A percentile compares a stretch with the other conserved stretches of the same genome.
phyloP scores from a whole-genome alignment of 1,140 invertebrate species.

The Amphibalanus amphitrite region DNA sequence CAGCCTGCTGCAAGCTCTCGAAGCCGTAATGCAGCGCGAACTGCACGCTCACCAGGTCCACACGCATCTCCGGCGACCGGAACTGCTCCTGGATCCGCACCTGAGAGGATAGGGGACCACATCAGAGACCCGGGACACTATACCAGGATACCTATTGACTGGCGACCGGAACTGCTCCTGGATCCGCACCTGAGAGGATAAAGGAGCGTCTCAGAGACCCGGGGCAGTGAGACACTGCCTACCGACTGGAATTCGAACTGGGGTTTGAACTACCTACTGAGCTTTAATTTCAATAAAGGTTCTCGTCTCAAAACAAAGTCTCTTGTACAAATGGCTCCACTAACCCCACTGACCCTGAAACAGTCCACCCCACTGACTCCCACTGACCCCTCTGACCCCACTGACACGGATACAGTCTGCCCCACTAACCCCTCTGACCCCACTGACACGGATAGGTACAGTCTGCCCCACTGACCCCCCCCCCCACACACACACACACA shows the following conservation, averaged over 20 bases:
- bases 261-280: too few species aligned
- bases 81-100: slow-evolving; percentile 47
- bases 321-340: too few species aligned
- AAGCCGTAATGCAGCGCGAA: slow-evolving; percentile 97
- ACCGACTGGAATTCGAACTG: neutral
- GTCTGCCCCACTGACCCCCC: too few species aligned
- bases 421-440: too few species aligned
- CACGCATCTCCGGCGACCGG: slow-evolving; percentile 47
- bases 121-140: slow-evolving; percentile 5
- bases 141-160: neutral
- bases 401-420: too few species aligned
- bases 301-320: too few species aligned
- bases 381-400: too few species aligned
- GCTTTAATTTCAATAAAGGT: too few species aligned
- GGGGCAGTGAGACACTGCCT: neutral
- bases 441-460: too few species aligned
- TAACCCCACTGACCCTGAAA: too few species aligned
- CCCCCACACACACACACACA: too few species aligned
- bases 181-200: slow-evolving; percentile 44
- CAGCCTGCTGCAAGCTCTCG: slow-evolving; percentile 74
- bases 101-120: slow-evolving; percentile 33
- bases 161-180: slow-evolving; percentile 46
- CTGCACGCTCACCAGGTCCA: slow-evolving; percentile 90
- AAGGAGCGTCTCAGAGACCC: slow-evolving; percentile 15
- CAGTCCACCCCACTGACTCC: too few species aligned